These are phyloP conservation scores for Lutraria rhynchaena DNA, from an alignment of 1,140 invertebrate genomes.

Conservation along the genomic window DNA sequence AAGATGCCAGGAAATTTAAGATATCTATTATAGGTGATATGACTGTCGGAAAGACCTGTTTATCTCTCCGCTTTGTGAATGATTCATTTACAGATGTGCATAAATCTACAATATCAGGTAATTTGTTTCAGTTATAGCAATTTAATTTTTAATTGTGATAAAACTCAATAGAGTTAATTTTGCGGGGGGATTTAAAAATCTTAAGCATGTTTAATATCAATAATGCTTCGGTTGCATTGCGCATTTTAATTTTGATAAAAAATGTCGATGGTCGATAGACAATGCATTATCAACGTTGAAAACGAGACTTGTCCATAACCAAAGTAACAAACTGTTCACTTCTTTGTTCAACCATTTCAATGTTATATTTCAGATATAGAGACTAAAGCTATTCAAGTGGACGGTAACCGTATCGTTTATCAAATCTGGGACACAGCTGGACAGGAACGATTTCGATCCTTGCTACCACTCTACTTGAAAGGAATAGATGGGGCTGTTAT, in stretches of 20 bases:
- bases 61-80: constrained; percentile 11
- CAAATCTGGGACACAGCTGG: constrained; percentile 97
- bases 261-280: too few relatives aligned
- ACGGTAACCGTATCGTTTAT: constrained; percentile 94
- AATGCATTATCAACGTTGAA: too few relatives aligned
- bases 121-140: too few relatives aligned
- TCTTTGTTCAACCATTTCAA: too few relatives aligned
- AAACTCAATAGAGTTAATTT: too few relatives aligned
- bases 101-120: constrained; percentile 32
- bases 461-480: constrained; percentile 52
- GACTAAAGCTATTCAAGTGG: constrained; percentile 87
- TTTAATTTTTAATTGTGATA: too few relatives aligned
- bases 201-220: too few relatives aligned
- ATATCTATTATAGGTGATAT: constrained; percentile 7
- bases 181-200: too few relatives aligned
- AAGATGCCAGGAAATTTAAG: constrained; percentile 11
- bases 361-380: constrained; percentile 40
- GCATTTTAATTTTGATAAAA: too few relatives aligned
- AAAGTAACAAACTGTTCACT: too few relatives aligned
- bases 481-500: constrained; percentile 61
- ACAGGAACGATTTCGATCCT: constrained; percentile 95
- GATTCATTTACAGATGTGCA: constrained; percentile 5
- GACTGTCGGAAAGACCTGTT: constrained; percentile 10
- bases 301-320: too few relatives aligned
- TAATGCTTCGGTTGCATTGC: too few relatives aligned